A percentile compares a stretch with the other conserved stretches of the same genome.
Evolutionary conservation across 2,113 vertebrate genomes (phyloP).

Genomic region (Laterallus jamaicensis): DNA sequence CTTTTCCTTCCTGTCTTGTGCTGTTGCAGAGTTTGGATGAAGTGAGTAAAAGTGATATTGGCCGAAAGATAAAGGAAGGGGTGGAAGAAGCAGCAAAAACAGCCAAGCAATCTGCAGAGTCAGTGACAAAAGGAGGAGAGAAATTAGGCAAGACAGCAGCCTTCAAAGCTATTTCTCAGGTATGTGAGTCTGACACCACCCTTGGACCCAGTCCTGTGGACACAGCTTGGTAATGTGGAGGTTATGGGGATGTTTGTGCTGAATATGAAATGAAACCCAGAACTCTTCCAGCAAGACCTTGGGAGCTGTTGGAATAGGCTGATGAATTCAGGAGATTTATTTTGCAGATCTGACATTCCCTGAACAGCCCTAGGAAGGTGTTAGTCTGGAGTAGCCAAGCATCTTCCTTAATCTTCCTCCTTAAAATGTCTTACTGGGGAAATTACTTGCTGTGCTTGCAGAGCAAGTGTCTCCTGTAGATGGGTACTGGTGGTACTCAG

Average conservation of each 20-base stretch:
- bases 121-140: slow-evolving; percentile 86
- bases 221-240: background rate
- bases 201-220: background rate
- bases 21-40: slow-evolving; percentile 86
- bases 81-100: slow-evolving; percentile 92
- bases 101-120: slow-evolving; percentile 90
- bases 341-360: background rate
- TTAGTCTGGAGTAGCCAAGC: background rate
- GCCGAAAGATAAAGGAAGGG: slow-evolving; percentile 91
- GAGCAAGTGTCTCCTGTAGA: background rate
- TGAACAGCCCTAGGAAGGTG: background rate
- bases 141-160: slow-evolving; percentile 88
- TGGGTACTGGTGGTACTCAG: background rate
- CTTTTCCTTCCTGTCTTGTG: background rate
- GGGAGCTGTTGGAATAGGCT: background rate
- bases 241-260: fast-evolving
- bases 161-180: slow-evolving; percentile 93
- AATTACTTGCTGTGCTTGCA: background rate
- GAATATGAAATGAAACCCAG: background rate
- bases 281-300: background rate
- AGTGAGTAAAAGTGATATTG: slow-evolving; percentile 88
- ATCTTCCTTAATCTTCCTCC: background rate
- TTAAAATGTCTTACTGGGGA: background rate
- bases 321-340: background rate
- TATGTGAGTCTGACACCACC: background rate